Evolutionary conservation across 2,113 vertebrate genomes (phyloP).

Genomic region (Chaetops frenatus): DNA sequence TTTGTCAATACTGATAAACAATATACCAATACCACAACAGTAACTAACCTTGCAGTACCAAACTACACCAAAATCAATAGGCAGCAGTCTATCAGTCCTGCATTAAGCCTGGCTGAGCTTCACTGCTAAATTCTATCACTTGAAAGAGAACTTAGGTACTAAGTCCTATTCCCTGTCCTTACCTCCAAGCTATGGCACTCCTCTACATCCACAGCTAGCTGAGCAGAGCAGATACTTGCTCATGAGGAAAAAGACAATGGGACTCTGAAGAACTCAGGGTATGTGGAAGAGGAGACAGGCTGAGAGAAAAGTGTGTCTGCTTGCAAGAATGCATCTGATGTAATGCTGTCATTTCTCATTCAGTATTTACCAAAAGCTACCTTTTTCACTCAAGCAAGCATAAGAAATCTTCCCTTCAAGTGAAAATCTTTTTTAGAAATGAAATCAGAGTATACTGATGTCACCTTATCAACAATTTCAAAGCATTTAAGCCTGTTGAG

Average conservation of each 20-base stretch:
- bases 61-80: not conserved
- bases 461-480: not conserved
- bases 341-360: not conserved
- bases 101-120: not conserved
- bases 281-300: not conserved
- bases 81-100: not conserved
- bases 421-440: not conserved
- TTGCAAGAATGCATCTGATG: not conserved
- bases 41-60: not conserved
- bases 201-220: not conserved
- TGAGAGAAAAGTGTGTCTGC: not conserved
- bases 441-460: not conserved
- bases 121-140: not conserved
- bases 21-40: not conserved
- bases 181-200: not conserved
- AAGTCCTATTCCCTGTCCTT: not conserved
- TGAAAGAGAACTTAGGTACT: rapidly evolving
- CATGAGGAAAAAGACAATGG: not conserved
- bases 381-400: not conserved
- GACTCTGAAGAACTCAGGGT: not conserved
- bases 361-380: not conserved
- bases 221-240: not conserved
- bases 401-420: not conserved
- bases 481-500: not conserved
- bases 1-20: not conserved